These are phyloP conservation scores for Pelvicachromis taeniatus DNA, from an alignment of 2,113 vertebrate genomes.

Conservation along the genomic window DNA sequence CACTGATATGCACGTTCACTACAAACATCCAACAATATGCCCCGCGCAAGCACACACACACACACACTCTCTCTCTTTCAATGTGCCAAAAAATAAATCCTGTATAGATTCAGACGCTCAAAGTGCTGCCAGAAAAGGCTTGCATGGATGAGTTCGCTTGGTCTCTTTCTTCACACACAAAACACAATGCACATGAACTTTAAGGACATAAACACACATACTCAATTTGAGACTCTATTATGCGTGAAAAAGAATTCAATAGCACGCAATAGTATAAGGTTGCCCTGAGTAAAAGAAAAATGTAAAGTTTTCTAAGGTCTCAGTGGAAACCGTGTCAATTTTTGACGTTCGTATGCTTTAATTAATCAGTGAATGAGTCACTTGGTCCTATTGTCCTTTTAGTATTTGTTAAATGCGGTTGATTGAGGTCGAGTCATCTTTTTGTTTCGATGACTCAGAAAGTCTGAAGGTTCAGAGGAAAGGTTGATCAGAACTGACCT, in stretches of 20 bases:
- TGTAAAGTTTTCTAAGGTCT: conserved; percentile 10
- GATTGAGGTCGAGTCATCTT: neutral
- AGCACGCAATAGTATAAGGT: conserved; percentile 2
- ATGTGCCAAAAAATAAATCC: conserved; percentile 6
- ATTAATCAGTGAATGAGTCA: neutral
- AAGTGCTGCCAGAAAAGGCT: neutral
- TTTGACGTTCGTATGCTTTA: neutral
- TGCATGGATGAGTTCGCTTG: neutral
- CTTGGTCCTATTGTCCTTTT: neutral
- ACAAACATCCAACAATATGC: neutral
- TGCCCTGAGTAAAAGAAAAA: neutral
- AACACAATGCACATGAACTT: neutral
- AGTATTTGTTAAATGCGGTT: neutral
- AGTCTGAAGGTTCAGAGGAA: neutral
- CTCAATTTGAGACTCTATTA: conserved; percentile 1
- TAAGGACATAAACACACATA: conserved; percentile 3
- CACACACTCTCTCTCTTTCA: neutral
- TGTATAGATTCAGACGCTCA: neutral
- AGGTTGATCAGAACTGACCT: neutral
- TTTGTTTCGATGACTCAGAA: neutral
- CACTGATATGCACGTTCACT: neutral
- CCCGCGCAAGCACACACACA: neutral
- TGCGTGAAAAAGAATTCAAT: neutral
- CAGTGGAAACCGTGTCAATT: neutral
- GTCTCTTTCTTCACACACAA: neutral